Evolutionary conservation across 2,888 invertebrate species (phyloP).

Genomic region (Tethea ocularis): DNA sequence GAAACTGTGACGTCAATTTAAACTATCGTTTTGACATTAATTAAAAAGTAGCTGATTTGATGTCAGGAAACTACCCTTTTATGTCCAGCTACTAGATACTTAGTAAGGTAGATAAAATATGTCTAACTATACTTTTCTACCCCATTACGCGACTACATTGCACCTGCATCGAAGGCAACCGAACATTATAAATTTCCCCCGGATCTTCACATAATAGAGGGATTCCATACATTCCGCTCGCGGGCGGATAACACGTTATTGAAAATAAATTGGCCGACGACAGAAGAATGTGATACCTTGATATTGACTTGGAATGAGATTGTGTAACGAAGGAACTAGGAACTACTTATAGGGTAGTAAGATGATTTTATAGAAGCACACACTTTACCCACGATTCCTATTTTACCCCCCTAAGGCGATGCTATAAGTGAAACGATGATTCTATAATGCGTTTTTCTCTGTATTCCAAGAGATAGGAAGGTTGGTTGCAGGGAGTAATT

Average conservation of each 20-base stretch:
- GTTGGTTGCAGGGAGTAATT: no score
- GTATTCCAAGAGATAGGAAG: no score
- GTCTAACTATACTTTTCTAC: neutral
- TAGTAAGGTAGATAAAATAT: no score
- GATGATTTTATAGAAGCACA: neutral
- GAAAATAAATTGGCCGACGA: slow-evolving; percentile 24
- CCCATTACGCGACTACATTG: neutral
- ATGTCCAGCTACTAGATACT: no score
- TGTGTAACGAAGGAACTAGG: slow-evolving; percentile 3
- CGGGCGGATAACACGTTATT: slow-evolving; percentile 18
- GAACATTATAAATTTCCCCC: neutral
- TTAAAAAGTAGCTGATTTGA: no score
- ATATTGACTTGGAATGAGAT: slow-evolving; percentile 10
- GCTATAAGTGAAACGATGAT: no score
- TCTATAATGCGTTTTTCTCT: no score
- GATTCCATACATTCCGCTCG: slow-evolving; percentile 14
- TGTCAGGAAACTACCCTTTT: no score
- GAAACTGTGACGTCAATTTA: no score
- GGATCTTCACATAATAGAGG: slow-evolving; percentile 23
- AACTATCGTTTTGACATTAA: no score
- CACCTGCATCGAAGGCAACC: neutral
- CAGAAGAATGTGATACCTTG: slow-evolving; percentile 14
- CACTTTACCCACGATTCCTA: no score
- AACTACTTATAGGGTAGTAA: neutral
- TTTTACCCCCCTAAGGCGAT: no score